Evolutionary conservation across 2,888 invertebrate species (phyloP).

Genomic region (Microctonus hyperodae): DNA sequence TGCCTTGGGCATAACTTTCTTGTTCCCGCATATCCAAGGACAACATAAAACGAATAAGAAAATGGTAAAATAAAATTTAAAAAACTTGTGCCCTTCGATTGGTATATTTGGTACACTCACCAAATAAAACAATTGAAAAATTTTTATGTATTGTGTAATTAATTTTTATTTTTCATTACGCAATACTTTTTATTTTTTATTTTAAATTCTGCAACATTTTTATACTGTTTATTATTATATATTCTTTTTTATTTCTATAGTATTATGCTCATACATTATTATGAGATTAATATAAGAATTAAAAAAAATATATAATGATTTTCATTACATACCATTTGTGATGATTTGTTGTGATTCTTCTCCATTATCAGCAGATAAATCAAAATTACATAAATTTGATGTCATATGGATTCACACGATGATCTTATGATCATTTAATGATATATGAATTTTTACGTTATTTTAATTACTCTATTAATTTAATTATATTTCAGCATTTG

Average conservation of each 20-base stretch:
- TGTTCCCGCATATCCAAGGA: slow-evolving; percentile 14
- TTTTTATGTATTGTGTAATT: too few species aligned
- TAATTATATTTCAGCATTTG: too few species aligned
- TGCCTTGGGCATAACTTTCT: slow-evolving; percentile 28
- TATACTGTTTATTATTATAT: neutral
- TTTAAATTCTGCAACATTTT: neutral
- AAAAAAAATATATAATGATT: neutral
- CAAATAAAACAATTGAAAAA: too few species aligned
- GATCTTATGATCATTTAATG: slow-evolving; percentile 36
- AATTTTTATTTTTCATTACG: too few species aligned
- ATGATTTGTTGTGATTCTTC: slow-evolving; percentile 36
- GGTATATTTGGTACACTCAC: neutral
- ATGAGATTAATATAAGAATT: neutral
- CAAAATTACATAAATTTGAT: slow-evolving; percentile 51
- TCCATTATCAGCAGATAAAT: slow-evolving; percentile 49
- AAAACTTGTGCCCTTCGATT: neutral
- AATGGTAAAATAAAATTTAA: neutral
- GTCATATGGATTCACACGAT: slow-evolving; percentile 49
- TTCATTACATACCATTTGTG: slow-evolving; percentile 44
- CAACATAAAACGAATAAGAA: neutral
- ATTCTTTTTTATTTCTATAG: neutral
- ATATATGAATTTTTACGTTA: slow-evolving; percentile 1
- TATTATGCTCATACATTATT: neutral
- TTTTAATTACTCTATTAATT: neutral
- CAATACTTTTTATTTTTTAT: too few species aligned